Evolutionary conservation across 2,888 invertebrate species (phyloP), one percentile per base, ranked within the genome.

Genomic region (Lapara coniferarum): DNA sequence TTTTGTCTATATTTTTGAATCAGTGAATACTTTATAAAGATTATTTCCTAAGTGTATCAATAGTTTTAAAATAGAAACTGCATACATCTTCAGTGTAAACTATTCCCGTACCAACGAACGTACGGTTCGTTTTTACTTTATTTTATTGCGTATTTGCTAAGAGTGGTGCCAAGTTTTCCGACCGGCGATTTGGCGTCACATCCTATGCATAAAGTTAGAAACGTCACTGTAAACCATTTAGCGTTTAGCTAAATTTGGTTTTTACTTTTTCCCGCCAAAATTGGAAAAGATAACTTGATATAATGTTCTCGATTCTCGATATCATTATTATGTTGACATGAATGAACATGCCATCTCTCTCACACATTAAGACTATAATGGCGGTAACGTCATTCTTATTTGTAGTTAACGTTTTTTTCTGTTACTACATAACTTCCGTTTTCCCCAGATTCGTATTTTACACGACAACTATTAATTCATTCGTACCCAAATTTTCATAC

Each of bases 181-280:
- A 46, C 13, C 12, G 49, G 63, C 63, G 63, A 63, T 63, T 49
- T 63, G 63, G 63, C 63, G 46, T 46, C 63, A 63, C 63, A 63
- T 63, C 63, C 49, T 19, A 46, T 49, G 46, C 63, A 63, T 63
- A 63, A 63, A 63, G 49, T 63, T 63, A 63, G 63, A 49, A 19
- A 49, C 63, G 63, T 63, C 63, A 49, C 63, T 63, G 49, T 63
- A 63, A 59, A 63, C 49, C 49, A 13, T 63, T 63, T 49, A 63
- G 19, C 63, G 63, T 63, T 63, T 63, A 63, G 19, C 49, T 5
- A 63, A 55, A 55, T 55, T 46, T 49, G 13, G 46, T 63, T 63
- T 49, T 46, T 49, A 19, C 49, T 19, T 19, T 25, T 49, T 63
- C 63, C 19, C 63, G 63, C 49, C 12, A 49, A 63, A 63, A 63